Conservation (phyloP, 2,888 invertebrate species). For the Platynereis dumerilii region DNA sequence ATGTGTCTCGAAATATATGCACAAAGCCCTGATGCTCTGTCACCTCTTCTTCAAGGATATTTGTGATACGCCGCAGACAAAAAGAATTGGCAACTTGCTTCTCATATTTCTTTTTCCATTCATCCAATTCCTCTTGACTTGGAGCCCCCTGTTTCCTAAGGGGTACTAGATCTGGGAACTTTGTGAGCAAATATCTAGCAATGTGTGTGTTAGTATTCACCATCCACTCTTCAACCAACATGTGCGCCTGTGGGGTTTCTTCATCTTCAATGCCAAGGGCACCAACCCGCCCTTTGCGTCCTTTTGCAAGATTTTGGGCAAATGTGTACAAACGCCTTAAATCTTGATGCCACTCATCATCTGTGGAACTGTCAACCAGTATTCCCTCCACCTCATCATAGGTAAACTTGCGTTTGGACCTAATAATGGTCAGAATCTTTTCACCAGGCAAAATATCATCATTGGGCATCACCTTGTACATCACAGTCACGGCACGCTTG, state of each 20-base stretch:
- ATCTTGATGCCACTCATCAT: too few relatives aligned
- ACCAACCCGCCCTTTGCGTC: slow-evolving; percentile 5
- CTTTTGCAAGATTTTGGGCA: slow-evolving; percentile 1
- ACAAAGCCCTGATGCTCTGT: too few relatives aligned
- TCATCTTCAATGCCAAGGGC: background rate
- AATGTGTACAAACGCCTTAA: background rate
- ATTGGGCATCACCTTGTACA: slow-evolving; percentile 7
- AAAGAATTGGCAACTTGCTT: background rate
- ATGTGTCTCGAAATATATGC: too few relatives aligned
- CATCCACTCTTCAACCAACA: slow-evolving; percentile 25
- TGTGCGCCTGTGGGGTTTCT: slow-evolving; percentile 13
- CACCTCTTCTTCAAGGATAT: too few relatives aligned
- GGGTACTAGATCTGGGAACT: background rate
- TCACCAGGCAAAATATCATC: background rate
- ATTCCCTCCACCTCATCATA: slow-evolving; percentile 75
- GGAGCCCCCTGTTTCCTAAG: slow-evolving; percentile 8
- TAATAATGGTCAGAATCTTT: background rate
- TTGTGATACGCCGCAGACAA: too few relatives aligned
- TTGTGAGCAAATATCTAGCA: slow-evolving; percentile 2
- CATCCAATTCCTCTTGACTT: background rate
- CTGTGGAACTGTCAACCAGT: background rate
- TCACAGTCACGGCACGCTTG: slow-evolving; percentile 27
- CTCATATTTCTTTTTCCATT: slow-evolving; percentile 6
- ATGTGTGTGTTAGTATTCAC: slow-evolving; percentile 11
- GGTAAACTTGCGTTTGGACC: slow-evolving; percentile 68